These are phyloP conservation scores for Keiferia lycopersicella DNA, from an alignment of 2,888 invertebrate genomes.

Conservation along the genomic window DNA sequence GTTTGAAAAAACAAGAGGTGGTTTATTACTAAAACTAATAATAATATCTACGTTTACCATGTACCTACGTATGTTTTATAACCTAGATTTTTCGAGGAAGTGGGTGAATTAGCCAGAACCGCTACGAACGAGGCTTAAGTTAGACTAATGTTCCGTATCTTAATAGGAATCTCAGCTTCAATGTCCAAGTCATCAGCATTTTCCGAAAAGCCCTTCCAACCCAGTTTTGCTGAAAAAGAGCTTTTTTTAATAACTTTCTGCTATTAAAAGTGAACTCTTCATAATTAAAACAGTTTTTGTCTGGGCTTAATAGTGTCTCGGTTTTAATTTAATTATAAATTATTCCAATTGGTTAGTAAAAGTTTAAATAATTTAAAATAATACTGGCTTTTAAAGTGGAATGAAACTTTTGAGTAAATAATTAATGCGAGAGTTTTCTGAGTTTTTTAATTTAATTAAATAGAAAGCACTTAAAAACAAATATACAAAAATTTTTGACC, in stretches of 20 bases:
- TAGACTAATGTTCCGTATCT: conserved; percentile 75
- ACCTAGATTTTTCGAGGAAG: not conserved
- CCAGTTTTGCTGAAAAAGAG: conserved; percentile 61
- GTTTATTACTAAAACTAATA: too few relatives aligned
- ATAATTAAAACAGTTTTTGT: not conserved
- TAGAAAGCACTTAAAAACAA: too few relatives aligned
- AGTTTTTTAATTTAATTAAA: not conserved
- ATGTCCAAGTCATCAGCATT: conserved; percentile 77
- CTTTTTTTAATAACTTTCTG: conserved; percentile 61
- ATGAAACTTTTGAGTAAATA: not conserved
- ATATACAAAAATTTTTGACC: too few relatives aligned
- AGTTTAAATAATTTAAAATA: not conserved
- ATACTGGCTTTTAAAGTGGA: not conserved
- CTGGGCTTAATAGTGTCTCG: not conserved
- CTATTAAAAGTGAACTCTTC: not conserved
- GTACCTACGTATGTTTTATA: too few relatives aligned
- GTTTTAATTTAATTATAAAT: not conserved
- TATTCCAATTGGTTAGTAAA: not conserved
- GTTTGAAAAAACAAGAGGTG: too few relatives aligned
- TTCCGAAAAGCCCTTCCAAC: conserved; percentile 62
- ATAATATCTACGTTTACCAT: too few relatives aligned
- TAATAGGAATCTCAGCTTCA: conserved; percentile 77
- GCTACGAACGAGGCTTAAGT: conserved; percentile 51
- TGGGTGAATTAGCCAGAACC: conserved; percentile 5
- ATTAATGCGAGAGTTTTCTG: not conserved